phyloP scores from a whole-genome alignment of 2,113 vertebrate species.

The Notarius quadriscutis region DNA sequence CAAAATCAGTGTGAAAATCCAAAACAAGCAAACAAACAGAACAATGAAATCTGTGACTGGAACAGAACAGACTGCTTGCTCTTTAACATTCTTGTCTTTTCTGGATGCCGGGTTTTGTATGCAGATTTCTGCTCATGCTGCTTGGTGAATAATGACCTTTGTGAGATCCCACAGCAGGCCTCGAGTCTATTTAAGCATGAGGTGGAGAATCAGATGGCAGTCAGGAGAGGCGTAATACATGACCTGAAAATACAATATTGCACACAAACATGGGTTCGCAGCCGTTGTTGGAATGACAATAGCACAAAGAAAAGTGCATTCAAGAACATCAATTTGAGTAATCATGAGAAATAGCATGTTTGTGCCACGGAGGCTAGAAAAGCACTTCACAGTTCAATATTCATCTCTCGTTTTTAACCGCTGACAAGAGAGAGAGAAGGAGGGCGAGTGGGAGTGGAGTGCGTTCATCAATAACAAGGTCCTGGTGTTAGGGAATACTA shows the following conservation, averaged over 20 bases:
- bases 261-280: neutral
- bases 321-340: slow-evolving; percentile 13
- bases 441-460: neutral
- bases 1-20: too few species aligned
- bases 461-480: slow-evolving; percentile 45
- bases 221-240: neutral
- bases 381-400: slow-evolving; percentile 32
- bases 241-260: neutral
- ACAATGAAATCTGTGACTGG: neutral
- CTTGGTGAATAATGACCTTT: neutral
- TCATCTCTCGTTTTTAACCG: slow-evolving; percentile 31
- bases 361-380: slow-evolving; percentile 15
- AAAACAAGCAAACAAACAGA: too few species aligned
- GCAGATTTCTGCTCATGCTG: neutral
- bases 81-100: neutral
- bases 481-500: slow-evolving; percentile 44
- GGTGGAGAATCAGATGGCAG: neutral
- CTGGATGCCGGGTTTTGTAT: neutral
- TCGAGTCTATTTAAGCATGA: neutral
- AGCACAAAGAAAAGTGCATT: neutral
- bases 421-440: neutral
- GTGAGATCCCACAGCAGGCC: neutral
- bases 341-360: slow-evolving; percentile 25
- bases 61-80: neutral
- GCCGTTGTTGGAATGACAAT: neutral